These are phyloP conservation scores for Bombus confusus DNA, from an alignment of 1,140 invertebrate species.

Conservation along the genomic window DNA sequence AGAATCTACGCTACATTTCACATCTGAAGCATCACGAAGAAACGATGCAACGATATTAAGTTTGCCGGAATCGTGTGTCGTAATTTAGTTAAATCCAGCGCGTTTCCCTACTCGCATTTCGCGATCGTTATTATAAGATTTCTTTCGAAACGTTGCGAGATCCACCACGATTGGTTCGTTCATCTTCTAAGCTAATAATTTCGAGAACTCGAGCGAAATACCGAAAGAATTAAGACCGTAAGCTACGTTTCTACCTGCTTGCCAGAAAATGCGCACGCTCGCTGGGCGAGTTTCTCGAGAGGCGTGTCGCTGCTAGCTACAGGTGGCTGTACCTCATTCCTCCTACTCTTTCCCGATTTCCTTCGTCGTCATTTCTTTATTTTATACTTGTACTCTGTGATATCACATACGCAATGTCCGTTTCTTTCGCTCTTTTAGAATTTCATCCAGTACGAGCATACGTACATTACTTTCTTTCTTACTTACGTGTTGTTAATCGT, in stretches of 20 bases:
- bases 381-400: background rate
- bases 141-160: background rate
- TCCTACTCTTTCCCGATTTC: conserved; percentile 20
- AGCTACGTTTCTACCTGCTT: conserved; percentile 7
- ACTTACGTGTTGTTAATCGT: background rate
- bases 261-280: conserved; percentile 37
- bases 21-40: background rate
- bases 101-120: background rate
- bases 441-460: background rate
- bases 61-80: background rate
- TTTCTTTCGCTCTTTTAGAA: background rate
- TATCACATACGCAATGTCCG: background rate
- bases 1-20: background rate
- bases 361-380: background rate
- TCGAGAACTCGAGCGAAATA: conserved; percentile 16
- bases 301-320: conserved; percentile 61
- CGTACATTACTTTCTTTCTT: background rate
- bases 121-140: background rate
- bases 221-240: background rate
- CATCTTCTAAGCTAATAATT: background rate
- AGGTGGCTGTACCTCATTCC: conserved; percentile 61
- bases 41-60: background rate
- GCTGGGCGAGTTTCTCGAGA: conserved; percentile 54
- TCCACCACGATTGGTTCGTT: background rate
- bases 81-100: too few relatives aligned